Conservation (phyloP, 2,888 invertebrate genomes). For the Syritta pipiens region DNA sequence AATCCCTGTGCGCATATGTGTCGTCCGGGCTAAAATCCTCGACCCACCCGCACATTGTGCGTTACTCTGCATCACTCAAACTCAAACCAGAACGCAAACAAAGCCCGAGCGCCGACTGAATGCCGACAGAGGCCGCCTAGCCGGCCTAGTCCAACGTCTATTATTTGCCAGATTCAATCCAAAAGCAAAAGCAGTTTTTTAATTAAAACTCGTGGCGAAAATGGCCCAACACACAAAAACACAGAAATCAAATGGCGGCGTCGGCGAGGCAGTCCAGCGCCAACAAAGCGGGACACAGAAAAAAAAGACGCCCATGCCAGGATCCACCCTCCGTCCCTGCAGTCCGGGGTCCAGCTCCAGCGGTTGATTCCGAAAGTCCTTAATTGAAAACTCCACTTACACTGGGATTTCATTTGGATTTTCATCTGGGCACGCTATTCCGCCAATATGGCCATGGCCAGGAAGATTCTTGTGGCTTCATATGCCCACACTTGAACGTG, state of each 20-base stretch:
- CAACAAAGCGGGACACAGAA: conserved; percentile 11
- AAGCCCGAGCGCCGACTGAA: conserved; percentile 26
- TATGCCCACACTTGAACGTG: too few species aligned
- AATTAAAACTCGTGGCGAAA: conserved; percentile 65
- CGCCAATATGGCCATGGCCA: conserved; percentile 49
- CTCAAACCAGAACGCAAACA: conserved; percentile 58
- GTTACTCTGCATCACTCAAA: conserved; percentile 64
- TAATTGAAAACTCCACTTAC: conserved; percentile 69
- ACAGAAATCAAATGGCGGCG: conserved; percentile 59
- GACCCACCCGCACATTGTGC: conserved; percentile 28
- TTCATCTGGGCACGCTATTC: conserved; percentile 47
- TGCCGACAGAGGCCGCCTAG: conserved; percentile 13
- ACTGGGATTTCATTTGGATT: conserved; percentile 63
- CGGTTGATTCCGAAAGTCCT: conserved; percentile 60
- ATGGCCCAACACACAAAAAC: conserved; percentile 39
- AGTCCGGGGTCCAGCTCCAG: neutral
- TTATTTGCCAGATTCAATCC: conserved; percentile 66
- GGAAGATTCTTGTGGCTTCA: conserved; percentile 40
- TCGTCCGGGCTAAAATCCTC: conserved; percentile 15
- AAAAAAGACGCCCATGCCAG: neutral
- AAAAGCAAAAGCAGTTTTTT: conserved; percentile 67
- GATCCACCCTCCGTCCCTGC: neutral
- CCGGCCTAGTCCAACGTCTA: conserved; percentile 34
- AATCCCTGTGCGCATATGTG: conserved; percentile 46
- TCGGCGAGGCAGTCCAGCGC: conserved; percentile 34